phyloP scores from a whole-genome alignment of 1,140 invertebrate genomes.

The Cyclina sinensis region DNA sequence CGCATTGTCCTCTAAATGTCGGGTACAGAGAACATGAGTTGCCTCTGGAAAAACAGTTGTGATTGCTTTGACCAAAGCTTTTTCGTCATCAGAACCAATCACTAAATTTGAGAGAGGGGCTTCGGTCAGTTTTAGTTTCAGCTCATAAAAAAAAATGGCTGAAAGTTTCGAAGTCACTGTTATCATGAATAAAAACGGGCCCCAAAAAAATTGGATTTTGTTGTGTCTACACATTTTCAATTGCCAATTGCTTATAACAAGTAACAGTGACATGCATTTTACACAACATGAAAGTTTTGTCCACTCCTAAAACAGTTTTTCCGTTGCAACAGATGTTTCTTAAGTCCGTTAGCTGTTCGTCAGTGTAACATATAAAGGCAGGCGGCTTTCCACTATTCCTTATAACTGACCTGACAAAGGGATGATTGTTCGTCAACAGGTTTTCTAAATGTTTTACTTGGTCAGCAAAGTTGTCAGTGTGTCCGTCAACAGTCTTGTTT shows the following conservation, averaged over 20 bases:
- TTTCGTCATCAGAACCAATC: conserved; percentile 61
- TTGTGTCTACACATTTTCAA: background rate
- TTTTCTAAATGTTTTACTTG: conserved; percentile 64
- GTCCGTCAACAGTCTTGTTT: background rate
- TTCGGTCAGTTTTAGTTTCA: conserved; percentile 25
- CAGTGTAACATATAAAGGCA: background rate
- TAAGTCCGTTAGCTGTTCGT: conserved; percentile 15
- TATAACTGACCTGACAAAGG: conserved; percentile 52
- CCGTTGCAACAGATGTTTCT: conserved; percentile 33
- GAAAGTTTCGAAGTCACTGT: conserved; percentile 50
- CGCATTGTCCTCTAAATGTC: conserved; percentile 51
- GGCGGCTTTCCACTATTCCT: conserved; percentile 12
- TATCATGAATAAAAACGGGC: conserved; percentile 41
- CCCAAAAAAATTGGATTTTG: conserved; percentile 22
- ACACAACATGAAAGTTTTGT: conserved; percentile 53
- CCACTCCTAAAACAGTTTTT: conserved; percentile 17
- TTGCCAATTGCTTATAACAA: too few relatives aligned
- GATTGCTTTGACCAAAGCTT: conserved; percentile 63
- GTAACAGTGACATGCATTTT: conserved; percentile 56
- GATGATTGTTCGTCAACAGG: conserved; percentile 35
- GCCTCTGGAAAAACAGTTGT: conserved; percentile 50
- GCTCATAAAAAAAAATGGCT: conserved; percentile 44
- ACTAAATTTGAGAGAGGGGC: background rate
- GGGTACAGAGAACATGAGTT: conserved; percentile 60
- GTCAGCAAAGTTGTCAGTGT: conserved; percentile 58